Base-by-base conservation (phyloP, 2,888 invertebrate genomes). In the Hyppa rectilinea region DNA sequence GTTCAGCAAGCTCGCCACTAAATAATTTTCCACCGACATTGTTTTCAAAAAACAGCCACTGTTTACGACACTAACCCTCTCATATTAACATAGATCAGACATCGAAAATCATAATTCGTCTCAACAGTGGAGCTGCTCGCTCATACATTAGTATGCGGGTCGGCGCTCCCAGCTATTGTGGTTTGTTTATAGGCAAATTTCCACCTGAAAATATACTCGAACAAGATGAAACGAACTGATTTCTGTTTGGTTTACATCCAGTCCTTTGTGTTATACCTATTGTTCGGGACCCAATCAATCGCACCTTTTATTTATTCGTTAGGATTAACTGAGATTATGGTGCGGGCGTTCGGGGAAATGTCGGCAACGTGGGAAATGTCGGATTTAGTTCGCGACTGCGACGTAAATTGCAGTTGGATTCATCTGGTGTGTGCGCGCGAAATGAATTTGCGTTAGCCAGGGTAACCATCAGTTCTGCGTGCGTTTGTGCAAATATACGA, bases 111-210 rank as follows among this genome's bases (percentile, higher is more conserved):
- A 60, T 81, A 82, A 78, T 69, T 81, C 67, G 62, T 69, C 65
- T 63, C 65, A 62, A 36, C 71, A 82, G 61, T 86, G 88, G 83
- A 85, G 71, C 84, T 79, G 66, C 65, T 67, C 84, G 26, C 77
- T 78, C 71, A 75, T 80, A 83, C 80, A 89, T 91, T 89, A 90
- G 91, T 90, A 91, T 91, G 88, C 90, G 87, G 87, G 86, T 85
- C 87, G 85, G 71, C 71, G 71, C 81, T 78, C 70, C 68, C 75
- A 82, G 88, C 88, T 88, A 90, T 90, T 90, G 90, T 88, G 90
- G 89, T 86, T 90, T 91, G 89, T 91, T 91, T 91, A 90, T 90
- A 88, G 90, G 88, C 89, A 89, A 91, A 91, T 90, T 89, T 90
- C 88, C 85, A 88, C 88, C 87, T 87, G 88, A 85, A 88, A 87